These are phyloP conservation scores for Eupithecia tripunctaria DNA, from an alignment of 2,888 invertebrate species.

Conservation along the genomic window DNA sequence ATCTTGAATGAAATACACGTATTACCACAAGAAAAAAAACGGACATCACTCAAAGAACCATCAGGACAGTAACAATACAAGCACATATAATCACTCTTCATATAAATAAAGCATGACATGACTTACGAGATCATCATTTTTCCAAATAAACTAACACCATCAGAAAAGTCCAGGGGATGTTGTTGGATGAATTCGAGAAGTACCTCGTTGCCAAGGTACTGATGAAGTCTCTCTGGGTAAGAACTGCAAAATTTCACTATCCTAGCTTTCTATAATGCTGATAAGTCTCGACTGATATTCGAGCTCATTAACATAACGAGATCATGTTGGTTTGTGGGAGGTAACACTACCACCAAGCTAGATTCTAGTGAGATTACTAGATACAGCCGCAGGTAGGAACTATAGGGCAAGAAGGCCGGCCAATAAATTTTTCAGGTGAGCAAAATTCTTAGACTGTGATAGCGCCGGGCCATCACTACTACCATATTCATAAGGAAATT, in stretches of 20 bases:
- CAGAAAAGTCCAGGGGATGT: constrained; percentile 46
- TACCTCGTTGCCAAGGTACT: constrained; percentile 42
- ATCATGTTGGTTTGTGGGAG: background rate
- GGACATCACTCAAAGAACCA: constrained; percentile 28
- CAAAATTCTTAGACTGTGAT: too few relatives aligned
- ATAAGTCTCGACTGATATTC: background rate
- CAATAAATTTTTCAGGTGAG: too few relatives aligned
- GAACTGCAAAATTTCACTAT: constrained; percentile 45
- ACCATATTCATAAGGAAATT: too few relatives aligned
- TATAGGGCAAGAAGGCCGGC: too few relatives aligned
- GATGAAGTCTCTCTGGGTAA: constrained; percentile 43
- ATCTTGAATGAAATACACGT: background rate
- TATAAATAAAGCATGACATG: constrained; percentile 9
- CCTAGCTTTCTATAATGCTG: constrained; percentile 32
- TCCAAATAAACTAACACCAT: constrained; percentile 44
- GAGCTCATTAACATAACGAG: constrained; percentile 2
- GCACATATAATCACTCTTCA: constrained; percentile 21
- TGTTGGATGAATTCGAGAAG: constrained; percentile 44
- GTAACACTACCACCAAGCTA: background rate
- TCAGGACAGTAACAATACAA: background rate
- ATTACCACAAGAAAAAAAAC: constrained; percentile 35
- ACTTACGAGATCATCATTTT: constrained; percentile 47
- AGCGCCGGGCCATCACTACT: too few relatives aligned
- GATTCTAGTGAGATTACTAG: background rate
- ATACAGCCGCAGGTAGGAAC: background rate